Conservation (phyloP, 2,113 vertebrate genomes). For the Cephalopterus ornatus region DNA sequence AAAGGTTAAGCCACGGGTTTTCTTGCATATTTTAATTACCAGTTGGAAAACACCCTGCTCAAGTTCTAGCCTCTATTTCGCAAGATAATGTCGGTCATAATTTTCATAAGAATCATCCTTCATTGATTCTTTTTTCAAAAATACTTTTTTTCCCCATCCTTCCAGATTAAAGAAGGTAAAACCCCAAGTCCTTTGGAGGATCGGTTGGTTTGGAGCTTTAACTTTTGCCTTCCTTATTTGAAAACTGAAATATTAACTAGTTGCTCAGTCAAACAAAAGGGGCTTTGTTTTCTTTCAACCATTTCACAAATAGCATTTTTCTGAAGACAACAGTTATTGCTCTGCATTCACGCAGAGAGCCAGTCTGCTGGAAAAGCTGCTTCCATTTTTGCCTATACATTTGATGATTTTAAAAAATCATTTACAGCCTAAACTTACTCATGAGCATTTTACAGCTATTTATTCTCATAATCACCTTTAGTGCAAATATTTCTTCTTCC, state of each 20-base stretch:
- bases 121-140: background rate
- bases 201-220: background rate
- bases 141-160: background rate
- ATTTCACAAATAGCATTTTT: background rate
- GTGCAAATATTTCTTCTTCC: background rate
- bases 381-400: background rate
- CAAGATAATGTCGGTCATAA: background rate
- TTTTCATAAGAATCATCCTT: background rate
- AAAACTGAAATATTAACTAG: background rate
- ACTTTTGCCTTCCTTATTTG: background rate
- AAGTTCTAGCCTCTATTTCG: background rate
- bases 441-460: background rate
- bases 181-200: background rate
- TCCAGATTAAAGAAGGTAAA: background rate
- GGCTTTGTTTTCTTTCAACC: background rate
- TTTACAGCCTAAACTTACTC: background rate
- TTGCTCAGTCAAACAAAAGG: background rate
- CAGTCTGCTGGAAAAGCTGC: background rate
- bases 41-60: background rate
- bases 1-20: background rate
- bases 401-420: background rate
- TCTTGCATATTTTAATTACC: background rate
- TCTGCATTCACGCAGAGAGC: background rate
- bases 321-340: background rate
- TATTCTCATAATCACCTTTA: background rate